Evolutionary conservation across 2,797 vertebrate genomes (phyloP), one percentile per base, ranked within the genome.

Genomic region (Mormyrus proboscirostris): DNA sequence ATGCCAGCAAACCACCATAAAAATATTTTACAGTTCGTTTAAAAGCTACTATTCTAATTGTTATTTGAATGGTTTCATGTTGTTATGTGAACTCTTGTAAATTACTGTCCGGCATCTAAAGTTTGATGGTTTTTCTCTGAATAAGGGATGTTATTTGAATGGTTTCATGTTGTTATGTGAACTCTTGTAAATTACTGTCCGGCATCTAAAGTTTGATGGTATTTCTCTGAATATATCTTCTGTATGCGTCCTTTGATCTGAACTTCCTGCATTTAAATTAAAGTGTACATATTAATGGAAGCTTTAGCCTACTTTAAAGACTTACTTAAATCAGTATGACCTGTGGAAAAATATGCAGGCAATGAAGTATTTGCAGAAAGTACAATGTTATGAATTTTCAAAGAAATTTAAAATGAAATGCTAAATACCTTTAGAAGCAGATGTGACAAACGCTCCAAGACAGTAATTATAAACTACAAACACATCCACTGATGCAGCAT

Each of bases 401-500:
- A 41, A 38, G 69, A 41, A 19, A 76, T 76, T 76, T 41, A 7
- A 76, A 76, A 12, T 76, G 29, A 38, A 76, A 76, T 76, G 69
- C 69, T 76, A 76, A 76, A 84, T 50, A 84, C 82, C 41, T 22
- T 84, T 10, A 50, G 19, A 47, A n/a, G 41, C 44, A 49, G 2
- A 83, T 44, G 14, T 83, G 44, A 50, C 51, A 87, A 41, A 86
- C 89, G 86, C 86, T 88, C 73, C 41, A 19, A 47, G 44, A 47
- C 76, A 91, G 57, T 85, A 90, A 91, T 89, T 59, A 91, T 88
- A 89, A 91, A 90, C 89, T 89, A 82, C 38, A 82, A 47, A 84
- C 83, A 88, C 55, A 73, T 89, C 59, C 33, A 90, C 90, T 88
- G 87, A 90, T 92, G 91, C 92, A 90, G 50, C 89, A 92, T 94